Evolutionary conservation across 1,140 invertebrate genomes (phyloP).

Genomic region (Ectropis grisescens): DNA sequence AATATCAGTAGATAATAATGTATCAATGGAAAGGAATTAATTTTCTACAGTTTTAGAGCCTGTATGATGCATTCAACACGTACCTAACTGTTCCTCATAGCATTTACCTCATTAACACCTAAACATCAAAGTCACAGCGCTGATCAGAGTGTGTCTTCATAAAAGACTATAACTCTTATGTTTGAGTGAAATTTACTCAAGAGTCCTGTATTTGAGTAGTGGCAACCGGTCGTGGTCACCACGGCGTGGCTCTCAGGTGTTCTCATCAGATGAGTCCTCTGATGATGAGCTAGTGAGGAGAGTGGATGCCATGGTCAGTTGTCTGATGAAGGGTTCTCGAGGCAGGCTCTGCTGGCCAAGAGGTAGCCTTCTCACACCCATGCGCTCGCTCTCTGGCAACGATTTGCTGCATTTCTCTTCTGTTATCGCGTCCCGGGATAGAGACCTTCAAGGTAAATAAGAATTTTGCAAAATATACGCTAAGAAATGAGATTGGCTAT

Average conservation of each 20-base stretch:
- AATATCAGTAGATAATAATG: too few relatives aligned
- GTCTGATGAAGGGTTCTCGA: constrained; percentile 49
- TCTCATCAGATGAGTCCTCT: constrained; percentile 56
- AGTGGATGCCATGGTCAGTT: constrained; percentile 55
- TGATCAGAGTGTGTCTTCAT: too few relatives aligned
- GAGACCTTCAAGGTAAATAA: constrained; percentile 29
- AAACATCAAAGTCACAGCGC: too few relatives aligned
- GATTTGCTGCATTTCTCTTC: constrained; percentile 67
- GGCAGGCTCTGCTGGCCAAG: constrained; percentile 58
- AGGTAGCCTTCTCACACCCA: constrained; percentile 51
- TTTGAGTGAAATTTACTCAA: constrained; percentile 41
- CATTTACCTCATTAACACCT: too few relatives aligned
- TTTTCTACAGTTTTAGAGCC: too few relatives aligned
- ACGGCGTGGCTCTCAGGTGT: constrained; percentile 62
- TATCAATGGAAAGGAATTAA: too few relatives aligned
- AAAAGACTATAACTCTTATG: too few relatives aligned
- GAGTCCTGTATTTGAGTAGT: constrained; percentile 53
- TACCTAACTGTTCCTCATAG: too few relatives aligned
- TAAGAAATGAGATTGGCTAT: too few relatives aligned
- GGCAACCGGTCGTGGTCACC: constrained; percentile 60
- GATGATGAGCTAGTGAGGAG: constrained; percentile 61
- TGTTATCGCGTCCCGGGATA: constrained; percentile 64
- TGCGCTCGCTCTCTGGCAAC: constrained; percentile 60
- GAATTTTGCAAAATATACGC: neutral
- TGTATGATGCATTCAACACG: too few relatives aligned